These are phyloP conservation scores for Camelus bactrianus DNA, from an alignment of 2,113 vertebrate genomes.

Conservation along the genomic window DNA sequence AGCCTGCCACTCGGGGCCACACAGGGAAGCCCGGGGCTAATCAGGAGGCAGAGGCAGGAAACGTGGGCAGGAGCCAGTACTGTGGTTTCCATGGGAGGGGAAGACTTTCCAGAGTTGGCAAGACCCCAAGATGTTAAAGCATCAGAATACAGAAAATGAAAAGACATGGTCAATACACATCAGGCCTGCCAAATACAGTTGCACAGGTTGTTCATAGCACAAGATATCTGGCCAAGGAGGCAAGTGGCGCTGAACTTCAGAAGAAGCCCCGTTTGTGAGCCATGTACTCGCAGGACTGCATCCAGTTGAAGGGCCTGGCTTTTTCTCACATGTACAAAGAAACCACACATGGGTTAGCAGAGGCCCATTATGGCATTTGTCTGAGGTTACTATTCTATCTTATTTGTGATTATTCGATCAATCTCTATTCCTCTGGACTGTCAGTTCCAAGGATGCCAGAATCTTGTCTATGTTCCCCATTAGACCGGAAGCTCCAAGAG, in stretches of 20 bases:
- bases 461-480: neutral
- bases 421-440: neutral
- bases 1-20: neutral
- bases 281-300: neutral
- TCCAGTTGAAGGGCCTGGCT: neutral
- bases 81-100: neutral
- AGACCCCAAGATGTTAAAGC: neutral
- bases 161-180: neutral
- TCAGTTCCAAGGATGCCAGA: neutral
- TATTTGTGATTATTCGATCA: neutral
- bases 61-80: neutral
- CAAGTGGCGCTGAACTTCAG: neutral
- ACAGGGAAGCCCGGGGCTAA: neutral
- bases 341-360: neutral
- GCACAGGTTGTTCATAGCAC: neutral
- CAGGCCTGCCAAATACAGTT: neutral
- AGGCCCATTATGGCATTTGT: neutral
- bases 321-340: neutral
- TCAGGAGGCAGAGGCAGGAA: neutral
- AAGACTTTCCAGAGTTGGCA: neutral
- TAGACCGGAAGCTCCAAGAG: neutral
- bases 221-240: neutral
- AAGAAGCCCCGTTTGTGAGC: neutral
- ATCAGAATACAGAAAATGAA: neutral
- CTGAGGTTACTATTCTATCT: neutral